These are phyloP conservation scores for Halichoerus grypus DNA, from an alignment of 2,113 vertebrate genomes.

Conservation along the genomic window DNA sequence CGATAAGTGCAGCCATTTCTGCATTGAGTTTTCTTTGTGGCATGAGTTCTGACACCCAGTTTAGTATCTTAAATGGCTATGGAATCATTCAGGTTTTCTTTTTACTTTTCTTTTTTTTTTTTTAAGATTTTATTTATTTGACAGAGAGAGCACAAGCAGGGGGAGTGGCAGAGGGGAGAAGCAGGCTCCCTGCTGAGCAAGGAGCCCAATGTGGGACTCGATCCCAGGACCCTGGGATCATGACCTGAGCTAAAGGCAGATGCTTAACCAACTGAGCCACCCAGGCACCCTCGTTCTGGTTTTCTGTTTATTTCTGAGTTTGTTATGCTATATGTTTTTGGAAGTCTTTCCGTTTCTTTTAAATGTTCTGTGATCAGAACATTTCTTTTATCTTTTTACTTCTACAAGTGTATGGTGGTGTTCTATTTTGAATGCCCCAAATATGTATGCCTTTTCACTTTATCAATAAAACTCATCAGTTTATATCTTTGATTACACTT, in stretches of 20 bases:
- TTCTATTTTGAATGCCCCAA: neutral
- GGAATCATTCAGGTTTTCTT: neutral
- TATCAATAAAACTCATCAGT: neutral
- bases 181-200: too few species aligned
- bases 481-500: neutral
- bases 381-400: neutral
- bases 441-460: neutral
- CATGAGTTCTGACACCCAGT: neutral
- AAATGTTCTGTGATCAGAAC: neutral
- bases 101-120: neutral
- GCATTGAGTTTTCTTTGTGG: neutral
- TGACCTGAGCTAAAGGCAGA: too few species aligned
- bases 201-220: too few species aligned
- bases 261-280: too few species aligned
- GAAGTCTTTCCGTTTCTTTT: neutral
- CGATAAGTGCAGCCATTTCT: neutral
- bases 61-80: neutral
- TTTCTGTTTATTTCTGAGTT: neutral
- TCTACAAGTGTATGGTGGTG: too few species aligned
- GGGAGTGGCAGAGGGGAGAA: too few species aligned
- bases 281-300: neutral
- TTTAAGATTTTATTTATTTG: too few species aligned
- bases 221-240: too few species aligned
- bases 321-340: neutral
- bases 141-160: too few species aligned